These are phyloP conservation scores for Anastatus disparis DNA, from an alignment of 1,140 invertebrate species.

Conservation along the genomic window DNA sequence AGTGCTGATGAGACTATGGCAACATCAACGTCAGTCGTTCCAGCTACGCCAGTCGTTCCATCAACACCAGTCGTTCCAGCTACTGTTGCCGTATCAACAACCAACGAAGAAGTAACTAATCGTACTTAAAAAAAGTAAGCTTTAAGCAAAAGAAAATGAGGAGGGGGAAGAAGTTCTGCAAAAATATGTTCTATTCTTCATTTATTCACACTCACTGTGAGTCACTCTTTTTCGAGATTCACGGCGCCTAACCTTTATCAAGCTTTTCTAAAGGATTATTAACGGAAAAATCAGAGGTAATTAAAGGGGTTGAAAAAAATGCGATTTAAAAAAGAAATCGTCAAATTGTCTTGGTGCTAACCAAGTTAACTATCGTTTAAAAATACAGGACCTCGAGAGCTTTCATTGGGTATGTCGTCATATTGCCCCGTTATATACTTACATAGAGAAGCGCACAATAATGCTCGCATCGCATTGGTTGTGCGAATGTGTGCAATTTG, in stretches of 20 bases:
- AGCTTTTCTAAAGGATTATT: constrained; percentile 12
- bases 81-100: background rate
- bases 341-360: constrained; percentile 31
- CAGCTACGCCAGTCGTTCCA: background rate
- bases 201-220: constrained; percentile 18
- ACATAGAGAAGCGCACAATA: constrained; percentile 18
- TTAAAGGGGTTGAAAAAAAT: background rate
- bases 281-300: background rate
- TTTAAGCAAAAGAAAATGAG: background rate
- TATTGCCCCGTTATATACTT: background rate
- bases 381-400: constrained; percentile 7
- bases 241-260: constrained; percentile 21
- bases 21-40: background rate
- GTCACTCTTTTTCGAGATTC: constrained; percentile 19
- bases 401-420: background rate
- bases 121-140: constrained; percentile 22
- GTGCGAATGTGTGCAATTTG: background rate
- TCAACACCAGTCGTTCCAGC: background rate
- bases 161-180: background rate
- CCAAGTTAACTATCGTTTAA: constrained; percentile 14
- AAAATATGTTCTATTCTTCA: background rate
- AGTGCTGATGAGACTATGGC: background rate
- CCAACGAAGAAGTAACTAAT: constrained; percentile 6
- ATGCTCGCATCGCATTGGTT: background rate
- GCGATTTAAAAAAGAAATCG: constrained; percentile 1